Evolutionary conservation across 2,888 invertebrate species (phyloP).

Genomic region (Synergus japonicus): DNA sequence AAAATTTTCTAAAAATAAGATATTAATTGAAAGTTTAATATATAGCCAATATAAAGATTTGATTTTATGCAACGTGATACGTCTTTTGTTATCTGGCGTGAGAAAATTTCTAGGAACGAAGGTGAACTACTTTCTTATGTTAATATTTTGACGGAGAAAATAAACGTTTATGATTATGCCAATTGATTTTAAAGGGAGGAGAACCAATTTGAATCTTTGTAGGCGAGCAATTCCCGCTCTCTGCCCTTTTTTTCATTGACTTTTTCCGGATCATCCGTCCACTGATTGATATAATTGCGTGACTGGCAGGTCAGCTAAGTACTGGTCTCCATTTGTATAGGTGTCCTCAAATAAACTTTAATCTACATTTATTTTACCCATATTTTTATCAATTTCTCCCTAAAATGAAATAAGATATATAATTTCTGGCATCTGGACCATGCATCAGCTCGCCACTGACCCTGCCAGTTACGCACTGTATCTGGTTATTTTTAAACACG

Average conservation of each 20-base stretch:
- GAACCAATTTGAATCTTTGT: not conserved
- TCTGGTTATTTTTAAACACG: conserved; percentile 36
- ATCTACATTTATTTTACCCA: too few species aligned
- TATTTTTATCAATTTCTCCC: too few species aligned
- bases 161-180: not conserved
- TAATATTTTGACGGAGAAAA: not conserved
- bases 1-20: not conserved
- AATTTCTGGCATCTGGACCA: not conserved
- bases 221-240: not conserved
- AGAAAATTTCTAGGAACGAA: not conserved
- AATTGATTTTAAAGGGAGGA: not conserved
- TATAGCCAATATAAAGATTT: not conserved
- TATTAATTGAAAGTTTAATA: not conserved
- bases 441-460: conserved; percentile 47
- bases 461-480: conserved; percentile 37
- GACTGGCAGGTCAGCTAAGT: conserved; percentile 60
- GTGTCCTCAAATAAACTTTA: not conserved
- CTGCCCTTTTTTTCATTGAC: conserved; percentile 26
- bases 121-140: too few species aligned
- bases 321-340: not conserved
- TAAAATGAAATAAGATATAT: not conserved
- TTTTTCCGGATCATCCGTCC: conserved; percentile 42
- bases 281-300: conserved; percentile 69
- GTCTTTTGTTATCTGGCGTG: not conserved
- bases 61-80: not conserved